Percentiles rank a stretch among this genome's conserved stretches.
Conservation (phyloP, 2,888 invertebrate genomes). For the Clistopyga incitator region DNA sequence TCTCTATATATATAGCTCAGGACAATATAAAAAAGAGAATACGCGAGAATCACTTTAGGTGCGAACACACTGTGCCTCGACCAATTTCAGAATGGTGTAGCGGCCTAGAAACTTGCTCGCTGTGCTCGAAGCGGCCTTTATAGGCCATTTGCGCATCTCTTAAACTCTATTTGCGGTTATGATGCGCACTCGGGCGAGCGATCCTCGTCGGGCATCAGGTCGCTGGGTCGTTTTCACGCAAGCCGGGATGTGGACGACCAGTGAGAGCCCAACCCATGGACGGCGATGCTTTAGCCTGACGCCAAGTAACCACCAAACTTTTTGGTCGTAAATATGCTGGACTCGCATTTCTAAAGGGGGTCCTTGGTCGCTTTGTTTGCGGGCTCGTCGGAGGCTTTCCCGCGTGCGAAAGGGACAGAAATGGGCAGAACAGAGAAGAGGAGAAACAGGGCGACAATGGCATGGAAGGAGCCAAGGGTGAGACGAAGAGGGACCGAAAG, state of each 20-base stretch:
- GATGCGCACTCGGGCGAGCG: conserved; percentile 37
- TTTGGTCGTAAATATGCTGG: conserved; percentile 79
- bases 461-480: conserved; percentile 47
- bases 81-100: conserved; percentile 26
- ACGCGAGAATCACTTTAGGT: not conserved
- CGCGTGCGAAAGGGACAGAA: conserved; percentile 59
- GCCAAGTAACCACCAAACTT: conserved; percentile 71
- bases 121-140: conserved; percentile 52
- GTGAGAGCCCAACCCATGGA: conserved; percentile 19
- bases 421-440: conserved; percentile 32
- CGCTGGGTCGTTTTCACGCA: conserved; percentile 58
- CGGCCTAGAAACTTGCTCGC: conserved; percentile 37
- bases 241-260: conserved; percentile 43
- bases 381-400: conserved; percentile 54
- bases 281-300: conserved; percentile 59
- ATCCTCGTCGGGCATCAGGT: conserved; percentile 58
- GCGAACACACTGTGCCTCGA: not conserved
- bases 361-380: conserved; percentile 75
- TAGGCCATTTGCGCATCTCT: conserved; percentile 61
- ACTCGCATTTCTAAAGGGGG: conserved; percentile 75
- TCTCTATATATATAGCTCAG: conserved; percentile 2
- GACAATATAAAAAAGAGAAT: not conserved
- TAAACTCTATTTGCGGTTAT: conserved; percentile 69
- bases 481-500: conserved; percentile 54
- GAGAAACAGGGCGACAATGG: conserved; percentile 48